These are phyloP conservation scores for Criorhina ranunculi DNA, from an alignment of 2,888 invertebrate genomes.

Conservation along the genomic window DNA sequence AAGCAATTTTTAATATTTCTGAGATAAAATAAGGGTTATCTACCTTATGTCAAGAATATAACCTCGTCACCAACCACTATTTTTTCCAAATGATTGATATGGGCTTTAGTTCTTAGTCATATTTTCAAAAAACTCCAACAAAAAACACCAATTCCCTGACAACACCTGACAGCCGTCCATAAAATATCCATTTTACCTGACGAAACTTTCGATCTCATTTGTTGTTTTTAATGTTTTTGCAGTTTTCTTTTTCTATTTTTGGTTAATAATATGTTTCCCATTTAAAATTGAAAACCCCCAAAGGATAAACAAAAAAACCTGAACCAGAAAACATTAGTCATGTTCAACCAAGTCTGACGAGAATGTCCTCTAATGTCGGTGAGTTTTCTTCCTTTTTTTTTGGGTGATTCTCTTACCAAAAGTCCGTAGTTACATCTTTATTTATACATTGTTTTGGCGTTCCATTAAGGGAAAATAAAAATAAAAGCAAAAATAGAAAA, in stretches of 20 bases:
- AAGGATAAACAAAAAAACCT: neutral
- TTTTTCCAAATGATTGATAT: no score
- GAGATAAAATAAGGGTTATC: no score
- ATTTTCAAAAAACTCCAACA: neutral
- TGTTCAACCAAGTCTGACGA: constrained; percentile 18
- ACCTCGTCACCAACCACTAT: no score
- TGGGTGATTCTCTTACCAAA: no score
- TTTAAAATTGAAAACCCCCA: neutral
- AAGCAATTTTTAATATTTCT: no score
- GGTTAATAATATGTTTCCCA: constrained; percentile 1
- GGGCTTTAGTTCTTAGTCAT: no score
- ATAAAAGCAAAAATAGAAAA: neutral
- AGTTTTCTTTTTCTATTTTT: neutral
- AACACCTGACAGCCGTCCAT: neutral
- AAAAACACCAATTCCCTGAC: neutral
- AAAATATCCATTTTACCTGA: neutral
- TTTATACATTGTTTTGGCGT: constrained; percentile 27
- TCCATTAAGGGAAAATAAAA: constrained; percentile 5
- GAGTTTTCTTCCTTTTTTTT: neutral
- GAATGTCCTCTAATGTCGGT: neutral
- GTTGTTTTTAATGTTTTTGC: neutral
- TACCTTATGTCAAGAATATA: no score
- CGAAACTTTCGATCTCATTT: neutral
- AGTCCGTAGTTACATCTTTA: neutral
- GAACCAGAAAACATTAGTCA: constrained; percentile 19